Base-by-base conservation (phyloP, 2,113 vertebrate genomes). In the Psettodes erumei region DNA sequence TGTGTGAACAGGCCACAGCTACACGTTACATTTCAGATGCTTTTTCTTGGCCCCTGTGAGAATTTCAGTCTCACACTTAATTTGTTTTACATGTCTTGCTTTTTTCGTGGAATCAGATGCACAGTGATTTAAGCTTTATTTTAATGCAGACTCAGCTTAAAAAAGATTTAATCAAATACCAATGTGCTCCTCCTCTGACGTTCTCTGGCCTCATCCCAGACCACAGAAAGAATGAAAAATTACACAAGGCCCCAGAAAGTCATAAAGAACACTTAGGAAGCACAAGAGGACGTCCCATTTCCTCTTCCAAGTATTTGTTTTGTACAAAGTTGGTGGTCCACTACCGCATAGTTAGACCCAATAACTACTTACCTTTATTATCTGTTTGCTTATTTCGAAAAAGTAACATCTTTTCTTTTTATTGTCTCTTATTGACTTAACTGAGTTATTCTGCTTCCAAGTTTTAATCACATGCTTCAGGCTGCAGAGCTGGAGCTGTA, bases 151-250 rank as follows among this genome's bases (percentile, higher is more conserved):
- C 19, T 71, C 28, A 35, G 51, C 43, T 60, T 65, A 2, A 43
- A 63, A 18, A 67, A 75, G 16, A 23, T 16, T 16, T 10, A 53
- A 58, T 76, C 21, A 58, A 64, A 53, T 66, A 25, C 28, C 54
- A 55, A 54, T 15, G 27, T 6, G 28, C 66, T 78, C 50, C 63
- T 79, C 37, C 38, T 62, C 56, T 30, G 18, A 33, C 55, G 58
- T 67, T 28, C 30, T 32, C 53, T 80, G 81, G 86, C 76, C 23
- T 71, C 43, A 35, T 18, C 38, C 59, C 79, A 86, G 42, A 83
- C 85, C 86, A 55, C 85, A 85, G 79, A 64, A 74, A 70, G 87
- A 83, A 84, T 81, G 69, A 89, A 70, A 63, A 81, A 79, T 74
- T 30, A 85, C 71, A 51, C 47, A 75, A 79, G 61, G 50, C 27